phyloP scores from a whole-genome alignment of 2,113 vertebrate species.

The Gymnocephalus cernua region DNA sequence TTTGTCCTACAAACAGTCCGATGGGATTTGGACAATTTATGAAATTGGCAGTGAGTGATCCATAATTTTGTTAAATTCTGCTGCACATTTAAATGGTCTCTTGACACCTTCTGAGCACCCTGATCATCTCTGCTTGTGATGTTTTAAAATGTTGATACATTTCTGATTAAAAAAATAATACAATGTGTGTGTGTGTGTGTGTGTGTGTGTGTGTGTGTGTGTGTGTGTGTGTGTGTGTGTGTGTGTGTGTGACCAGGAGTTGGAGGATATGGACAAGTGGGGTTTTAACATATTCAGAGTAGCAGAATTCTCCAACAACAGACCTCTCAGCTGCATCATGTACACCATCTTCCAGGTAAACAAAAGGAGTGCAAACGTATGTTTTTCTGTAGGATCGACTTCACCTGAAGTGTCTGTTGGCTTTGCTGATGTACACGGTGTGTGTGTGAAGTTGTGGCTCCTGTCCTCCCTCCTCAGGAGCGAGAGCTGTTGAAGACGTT shows the following conservation, averaged over 20 bases:
- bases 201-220: constrained; percentile 13
- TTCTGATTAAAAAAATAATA: no score
- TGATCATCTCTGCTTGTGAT: background rate
- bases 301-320: constrained; percentile 89
- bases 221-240: constrained; percentile 3
- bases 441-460: constrained; percentile 10
- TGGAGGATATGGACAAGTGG: constrained; percentile 91
- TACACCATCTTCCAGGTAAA: constrained; percentile 93
- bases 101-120: background rate
- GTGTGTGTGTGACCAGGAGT: constrained; percentile 83
- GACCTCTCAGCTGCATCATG: constrained; percentile 91
- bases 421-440: background rate
- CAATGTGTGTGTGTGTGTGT: background rate
- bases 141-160: no score
- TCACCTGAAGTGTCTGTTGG: background rate
- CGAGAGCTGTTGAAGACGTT: constrained; percentile 92
- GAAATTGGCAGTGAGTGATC: background rate
- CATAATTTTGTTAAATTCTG: background rate
- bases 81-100: background rate
- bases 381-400: background rate
- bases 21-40: background rate
- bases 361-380: background rate
- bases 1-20: background rate
- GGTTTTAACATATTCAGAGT: constrained; percentile 91
- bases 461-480: constrained; percentile 69